A percentile compares a stretch with the other conserved stretches of the same genome.
phyloP scores from a whole-genome alignment of 2,113 vertebrate genomes.

The Podiceps cristatus region DNA sequence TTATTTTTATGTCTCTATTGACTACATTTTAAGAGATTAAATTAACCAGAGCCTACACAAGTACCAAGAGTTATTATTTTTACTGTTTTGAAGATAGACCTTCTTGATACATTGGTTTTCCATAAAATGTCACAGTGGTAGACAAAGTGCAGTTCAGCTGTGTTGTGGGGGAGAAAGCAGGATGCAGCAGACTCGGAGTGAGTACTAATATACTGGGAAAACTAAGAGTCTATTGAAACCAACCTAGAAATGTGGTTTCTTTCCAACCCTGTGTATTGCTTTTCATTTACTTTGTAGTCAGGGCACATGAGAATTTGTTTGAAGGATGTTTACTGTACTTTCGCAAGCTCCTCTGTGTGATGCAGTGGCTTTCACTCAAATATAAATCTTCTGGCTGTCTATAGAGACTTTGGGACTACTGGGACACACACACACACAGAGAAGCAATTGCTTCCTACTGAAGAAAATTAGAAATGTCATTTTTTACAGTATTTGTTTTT shows the following conservation, averaged over 20 bases:
- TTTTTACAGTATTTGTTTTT: not conserved
- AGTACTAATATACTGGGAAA: slow-evolving; percentile 64
- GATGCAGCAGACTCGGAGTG: slow-evolving; percentile 57
- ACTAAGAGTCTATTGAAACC: slow-evolving; percentile 65
- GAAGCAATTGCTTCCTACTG: slow-evolving; percentile 24
- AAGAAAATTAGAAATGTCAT: slow-evolving; percentile 55
- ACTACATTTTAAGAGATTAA: not conserved
- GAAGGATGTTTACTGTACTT: slow-evolving; percentile 71
- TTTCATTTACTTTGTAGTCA: slow-evolving; percentile 71
- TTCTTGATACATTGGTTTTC: slow-evolving; percentile 8
- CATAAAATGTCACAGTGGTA: slow-evolving; percentile 20
- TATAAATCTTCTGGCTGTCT: slow-evolving; percentile 52
- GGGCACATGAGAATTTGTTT: slow-evolving; percentile 69
- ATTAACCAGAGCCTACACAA: not conserved
- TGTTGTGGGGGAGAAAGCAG: slow-evolving; percentile 32
- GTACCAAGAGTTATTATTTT: slow-evolving; percentile 15
- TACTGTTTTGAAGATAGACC: slow-evolving; percentile 35
- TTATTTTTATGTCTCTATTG: not conserved
- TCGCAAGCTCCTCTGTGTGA: slow-evolving; percentile 32
- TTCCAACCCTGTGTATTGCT: slow-evolving; percentile 60
- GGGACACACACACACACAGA: not conserved
- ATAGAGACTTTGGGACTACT: slow-evolving; percentile 16
- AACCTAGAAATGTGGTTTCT: slow-evolving; percentile 64
- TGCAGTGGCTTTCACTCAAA: slow-evolving; percentile 50
- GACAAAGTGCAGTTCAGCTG: slow-evolving; percentile 53